Conservation (phyloP, 2,888 invertebrate species). For the Caradrina kadenii region DNA sequence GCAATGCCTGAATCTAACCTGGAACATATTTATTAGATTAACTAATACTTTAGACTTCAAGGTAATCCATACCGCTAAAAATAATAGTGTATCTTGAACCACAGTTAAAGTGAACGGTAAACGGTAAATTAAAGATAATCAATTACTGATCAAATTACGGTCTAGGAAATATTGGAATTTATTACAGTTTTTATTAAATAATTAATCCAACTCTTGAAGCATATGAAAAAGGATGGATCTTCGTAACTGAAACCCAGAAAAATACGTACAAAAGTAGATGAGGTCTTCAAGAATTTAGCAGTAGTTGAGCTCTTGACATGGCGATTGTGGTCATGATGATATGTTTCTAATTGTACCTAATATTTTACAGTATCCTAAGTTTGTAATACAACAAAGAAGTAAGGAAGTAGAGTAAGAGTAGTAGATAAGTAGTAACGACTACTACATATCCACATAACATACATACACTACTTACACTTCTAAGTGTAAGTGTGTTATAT, state of each 20-base stretch:
- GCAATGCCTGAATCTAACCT: neutral
- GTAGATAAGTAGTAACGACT: too few relatives aligned
- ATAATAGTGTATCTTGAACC: slow-evolving; percentile 37
- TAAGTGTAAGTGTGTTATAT: too few relatives aligned
- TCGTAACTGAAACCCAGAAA: neutral
- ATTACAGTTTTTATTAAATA: neutral
- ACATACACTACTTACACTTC: too few relatives aligned
- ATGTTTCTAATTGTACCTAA: neutral
- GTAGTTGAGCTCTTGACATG: neutral
- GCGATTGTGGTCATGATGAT: neutral
- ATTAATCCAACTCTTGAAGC: neutral
- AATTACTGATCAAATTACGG: slow-evolving; percentile 47
- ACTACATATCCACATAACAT: too few relatives aligned
- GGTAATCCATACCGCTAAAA: slow-evolving; percentile 37
- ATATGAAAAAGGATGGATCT: neutral
- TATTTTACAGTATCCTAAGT: too few relatives aligned
- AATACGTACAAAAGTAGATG: neutral
- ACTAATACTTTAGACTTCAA: slow-evolving; percentile 31
- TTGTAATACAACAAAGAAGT: too few relatives aligned
- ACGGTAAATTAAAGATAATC: slow-evolving; percentile 51
- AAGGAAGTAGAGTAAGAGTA: too few relatives aligned
- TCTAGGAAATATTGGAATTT: slow-evolving; percentile 41
- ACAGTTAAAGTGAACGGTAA: slow-evolving; percentile 58
- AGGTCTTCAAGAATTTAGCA: neutral
- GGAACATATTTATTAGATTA: slow-evolving; percentile 1